Conservation (phyloP, 2,113 vertebrate species). For the Trichomycterus rosablanca region DNA sequence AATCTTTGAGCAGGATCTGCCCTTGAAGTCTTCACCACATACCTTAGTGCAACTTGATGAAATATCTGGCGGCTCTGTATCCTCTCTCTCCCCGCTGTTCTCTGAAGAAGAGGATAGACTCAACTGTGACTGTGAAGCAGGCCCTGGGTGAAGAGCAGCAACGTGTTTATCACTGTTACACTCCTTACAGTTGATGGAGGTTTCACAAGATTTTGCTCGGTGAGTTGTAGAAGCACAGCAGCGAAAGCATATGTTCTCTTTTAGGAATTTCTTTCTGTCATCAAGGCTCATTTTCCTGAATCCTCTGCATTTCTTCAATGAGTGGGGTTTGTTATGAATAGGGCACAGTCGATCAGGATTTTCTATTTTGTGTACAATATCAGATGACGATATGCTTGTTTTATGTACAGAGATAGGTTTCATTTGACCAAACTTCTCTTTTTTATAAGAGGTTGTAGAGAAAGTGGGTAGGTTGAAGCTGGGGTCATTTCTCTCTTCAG, state of each 20-base stretch:
- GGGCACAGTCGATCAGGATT: background rate
- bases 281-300: slow-evolving; percentile 1
- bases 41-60: background rate
- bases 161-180: background rate
- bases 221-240: background rate
- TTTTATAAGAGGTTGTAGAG: background rate
- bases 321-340: slow-evolving; percentile 1
- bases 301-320: background rate
- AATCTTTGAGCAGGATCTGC: slow-evolving; percentile 5
- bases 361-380: background rate
- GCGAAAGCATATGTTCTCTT: background rate
- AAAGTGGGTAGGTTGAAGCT: too few species aligned
- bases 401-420: background rate
- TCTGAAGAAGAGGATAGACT: background rate
- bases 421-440: background rate
- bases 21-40: background rate
- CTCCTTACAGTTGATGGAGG: background rate
- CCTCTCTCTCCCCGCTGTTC: background rate
- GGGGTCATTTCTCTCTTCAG: slow-evolving; percentile 3
- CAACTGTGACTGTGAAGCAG: background rate
- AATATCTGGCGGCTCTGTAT: background rate
- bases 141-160: slow-evolving; percentile 1
- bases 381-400: background rate
- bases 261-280: background rate
- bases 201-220: background rate